These are phyloP conservation scores for Coelopa frigida DNA, from an alignment of 1,140 invertebrate genomes.

Conservation along the genomic window DNA sequence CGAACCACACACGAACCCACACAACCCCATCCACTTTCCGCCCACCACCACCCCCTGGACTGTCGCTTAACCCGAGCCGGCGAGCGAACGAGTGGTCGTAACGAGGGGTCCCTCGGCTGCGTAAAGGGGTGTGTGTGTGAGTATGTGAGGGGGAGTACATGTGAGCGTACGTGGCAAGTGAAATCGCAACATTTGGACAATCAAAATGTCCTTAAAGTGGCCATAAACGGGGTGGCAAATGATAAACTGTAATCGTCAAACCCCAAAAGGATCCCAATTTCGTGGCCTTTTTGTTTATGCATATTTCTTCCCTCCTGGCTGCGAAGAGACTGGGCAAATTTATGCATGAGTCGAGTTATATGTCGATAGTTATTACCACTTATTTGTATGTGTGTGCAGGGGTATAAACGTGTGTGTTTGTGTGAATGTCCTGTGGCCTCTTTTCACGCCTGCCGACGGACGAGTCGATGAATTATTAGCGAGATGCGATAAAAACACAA, in stretches of 20 bases:
- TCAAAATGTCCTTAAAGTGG: conserved; percentile 13
- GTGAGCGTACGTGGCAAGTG: not conserved
- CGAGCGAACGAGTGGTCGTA: too few species aligned
- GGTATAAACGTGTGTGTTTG: not conserved
- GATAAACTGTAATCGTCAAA: conserved; percentile 12
- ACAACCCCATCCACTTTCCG: not conserved
- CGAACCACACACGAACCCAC: not conserved
- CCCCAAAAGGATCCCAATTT: conserved; percentile 7
- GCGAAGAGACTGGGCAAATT: not conserved
- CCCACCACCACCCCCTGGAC: not conserved
- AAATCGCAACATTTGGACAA: conserved; percentile 3
- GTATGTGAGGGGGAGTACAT: not conserved
- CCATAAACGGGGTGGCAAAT: conserved; percentile 12
- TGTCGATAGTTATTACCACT: not conserved
- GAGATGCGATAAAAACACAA: too few species aligned
- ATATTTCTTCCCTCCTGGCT: too few species aligned
- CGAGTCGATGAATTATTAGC: too few species aligned
- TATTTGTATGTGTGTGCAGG: not conserved
- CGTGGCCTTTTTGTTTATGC: too few species aligned
- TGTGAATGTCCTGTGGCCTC: not conserved
- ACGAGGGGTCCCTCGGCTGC: not conserved
- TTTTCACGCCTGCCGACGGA: too few species aligned
- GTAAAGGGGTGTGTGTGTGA: conserved; percentile 5
- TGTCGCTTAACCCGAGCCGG: not conserved
- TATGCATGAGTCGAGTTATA: not conserved